Conservation (phyloP, 2,888 invertebrate genomes). For the Hemaris fuciformis region DNA sequence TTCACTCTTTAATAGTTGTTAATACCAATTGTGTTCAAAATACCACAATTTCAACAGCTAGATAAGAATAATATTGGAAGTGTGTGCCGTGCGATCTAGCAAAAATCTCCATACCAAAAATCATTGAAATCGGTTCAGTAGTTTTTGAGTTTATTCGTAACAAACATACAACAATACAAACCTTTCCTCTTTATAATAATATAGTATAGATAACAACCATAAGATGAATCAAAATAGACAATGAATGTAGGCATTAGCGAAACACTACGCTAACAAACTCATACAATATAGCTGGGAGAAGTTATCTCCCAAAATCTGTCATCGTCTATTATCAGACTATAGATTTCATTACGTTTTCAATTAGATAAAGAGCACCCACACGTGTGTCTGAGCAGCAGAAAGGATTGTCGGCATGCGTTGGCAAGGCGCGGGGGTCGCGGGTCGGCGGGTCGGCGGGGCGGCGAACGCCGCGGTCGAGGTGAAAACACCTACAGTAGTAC, state of each 20-base stretch:
- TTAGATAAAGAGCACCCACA: neutral
- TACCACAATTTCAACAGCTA: too few species aligned
- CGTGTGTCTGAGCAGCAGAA: neutral
- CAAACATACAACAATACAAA: too few species aligned
- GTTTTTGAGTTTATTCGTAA: too few species aligned
- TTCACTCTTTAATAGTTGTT: too few species aligned
- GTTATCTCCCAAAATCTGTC: neutral
- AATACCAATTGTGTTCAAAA: too few species aligned
- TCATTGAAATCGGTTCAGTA: too few species aligned
- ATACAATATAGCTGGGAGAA: neutral
- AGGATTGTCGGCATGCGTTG: neutral
- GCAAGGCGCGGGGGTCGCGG: too few species aligned
- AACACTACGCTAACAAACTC: neutral
- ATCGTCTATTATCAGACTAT: neutral
- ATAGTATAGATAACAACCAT: too few species aligned
- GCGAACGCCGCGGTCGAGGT: neutral
- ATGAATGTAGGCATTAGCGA: neutral
- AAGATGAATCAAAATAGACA: neutral
- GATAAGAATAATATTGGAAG: too few species aligned
- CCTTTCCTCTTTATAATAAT: too few species aligned
- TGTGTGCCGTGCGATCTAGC: too few species aligned
- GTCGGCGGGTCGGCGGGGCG: neutral
- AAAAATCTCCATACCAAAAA: too few species aligned
- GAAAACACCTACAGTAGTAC: slow-evolving; percentile 26
- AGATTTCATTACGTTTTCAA: neutral